A percentile compares a stretch with the other conserved stretches of the same genome.
Evolutionary conservation across 2,113 vertebrate species (phyloP).

Genomic region (Hirundichthys speculiger): DNA sequence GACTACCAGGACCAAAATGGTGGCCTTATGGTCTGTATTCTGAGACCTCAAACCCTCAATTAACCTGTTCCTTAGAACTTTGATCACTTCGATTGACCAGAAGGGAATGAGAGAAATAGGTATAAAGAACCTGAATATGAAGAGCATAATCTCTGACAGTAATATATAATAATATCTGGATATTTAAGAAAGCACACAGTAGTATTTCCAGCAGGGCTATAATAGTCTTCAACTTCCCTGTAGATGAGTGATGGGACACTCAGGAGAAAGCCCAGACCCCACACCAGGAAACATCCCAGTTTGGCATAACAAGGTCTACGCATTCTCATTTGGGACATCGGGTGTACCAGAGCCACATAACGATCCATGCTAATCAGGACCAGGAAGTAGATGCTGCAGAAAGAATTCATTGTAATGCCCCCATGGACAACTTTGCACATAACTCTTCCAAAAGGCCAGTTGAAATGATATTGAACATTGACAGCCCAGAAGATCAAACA

Average conservation of each 20-base stretch:
- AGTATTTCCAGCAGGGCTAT: background rate
- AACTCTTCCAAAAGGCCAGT: constrained; percentile 85
- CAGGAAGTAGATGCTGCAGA: too few species aligned
- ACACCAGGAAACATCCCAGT: constrained; percentile 82
- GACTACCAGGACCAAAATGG: constrained; percentile 83
- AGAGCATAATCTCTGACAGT: constrained; percentile 74
- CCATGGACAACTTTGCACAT: constrained; percentile 78
- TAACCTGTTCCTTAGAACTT: constrained; percentile 71
- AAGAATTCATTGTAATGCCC: constrained; percentile 84
- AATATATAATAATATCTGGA: background rate
- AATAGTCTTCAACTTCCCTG: constrained; percentile 50
- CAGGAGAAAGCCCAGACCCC: constrained; percentile 81
- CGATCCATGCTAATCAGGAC: constrained; percentile 94
- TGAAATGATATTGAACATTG: constrained; percentile 78
- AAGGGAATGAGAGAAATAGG: constrained; percentile 80
- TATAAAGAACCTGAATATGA: constrained; percentile 82
- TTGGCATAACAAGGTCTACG: constrained; percentile 83
- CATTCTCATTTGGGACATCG: constrained; percentile 87
- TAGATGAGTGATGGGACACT: constrained; percentile 81
- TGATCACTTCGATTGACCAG: constrained; percentile 83
- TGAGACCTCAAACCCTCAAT: constrained; percentile 71
- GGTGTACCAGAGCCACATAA: constrained; percentile 91
- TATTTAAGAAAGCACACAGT: constrained; percentile 70
- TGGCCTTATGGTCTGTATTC: constrained; percentile 85
- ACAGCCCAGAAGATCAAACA: constrained; percentile 93